phyloP scores from a whole-genome alignment of 2,113 vertebrate genomes.

The Eidolon helvum region DNA sequence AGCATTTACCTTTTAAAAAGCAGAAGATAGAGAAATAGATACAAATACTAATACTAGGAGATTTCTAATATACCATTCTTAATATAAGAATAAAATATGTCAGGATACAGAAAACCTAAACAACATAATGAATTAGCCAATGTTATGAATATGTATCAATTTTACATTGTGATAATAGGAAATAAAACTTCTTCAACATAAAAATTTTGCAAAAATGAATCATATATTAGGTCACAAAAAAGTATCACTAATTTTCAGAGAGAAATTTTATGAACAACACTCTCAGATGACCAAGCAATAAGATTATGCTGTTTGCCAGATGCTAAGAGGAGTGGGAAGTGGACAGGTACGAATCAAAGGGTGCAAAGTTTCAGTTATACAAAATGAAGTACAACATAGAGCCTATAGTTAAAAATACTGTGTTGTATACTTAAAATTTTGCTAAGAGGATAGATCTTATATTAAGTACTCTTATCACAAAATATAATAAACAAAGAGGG shows the following conservation, averaged over 20 bases:
- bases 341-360: neutral
- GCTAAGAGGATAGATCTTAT: neutral
- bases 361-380: neutral
- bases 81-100: neutral
- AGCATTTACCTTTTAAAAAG: neutral
- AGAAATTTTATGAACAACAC: neutral
- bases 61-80: neutral
- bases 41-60: neutral
- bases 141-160: neutral
- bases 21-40: neutral
- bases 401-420: neutral
- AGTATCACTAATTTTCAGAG: neutral
- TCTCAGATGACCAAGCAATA: neutral
- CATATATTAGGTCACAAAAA: neutral
- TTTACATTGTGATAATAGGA: neutral
- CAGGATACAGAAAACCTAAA: neutral
- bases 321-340: no score
- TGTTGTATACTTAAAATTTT: neutral
- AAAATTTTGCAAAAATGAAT: neutral
- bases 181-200: neutral
- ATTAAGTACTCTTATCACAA: neutral
- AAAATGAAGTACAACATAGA: neutral
- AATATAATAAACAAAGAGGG: neutral
- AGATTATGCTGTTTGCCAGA: neutral
- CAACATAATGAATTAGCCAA: neutral